Conservation (phyloP, 2,797 vertebrate species). For the Crossoptilon crossoptilon region DNA sequence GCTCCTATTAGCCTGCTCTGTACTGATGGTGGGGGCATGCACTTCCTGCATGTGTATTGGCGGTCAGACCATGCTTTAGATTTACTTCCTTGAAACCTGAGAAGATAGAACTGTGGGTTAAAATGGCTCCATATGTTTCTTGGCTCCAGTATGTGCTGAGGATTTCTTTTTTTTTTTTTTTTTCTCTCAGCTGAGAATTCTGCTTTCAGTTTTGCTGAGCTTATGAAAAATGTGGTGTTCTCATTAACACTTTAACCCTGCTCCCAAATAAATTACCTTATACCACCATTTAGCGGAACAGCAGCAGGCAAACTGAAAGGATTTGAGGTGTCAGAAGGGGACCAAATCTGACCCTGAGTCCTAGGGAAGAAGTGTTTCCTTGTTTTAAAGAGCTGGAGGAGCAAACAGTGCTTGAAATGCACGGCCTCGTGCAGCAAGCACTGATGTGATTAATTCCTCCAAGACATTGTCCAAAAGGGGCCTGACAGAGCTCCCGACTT, state of each 20-base stretch:
- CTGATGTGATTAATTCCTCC: neutral
- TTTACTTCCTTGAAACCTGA: conserved; percentile 58
- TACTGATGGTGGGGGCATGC: neutral
- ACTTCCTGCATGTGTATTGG: conserved; percentile 1
- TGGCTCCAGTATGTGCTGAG: conserved; percentile 27
- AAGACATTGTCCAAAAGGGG: neutral
- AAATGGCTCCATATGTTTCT: conserved; percentile 49
- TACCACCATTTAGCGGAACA: conserved; percentile 22
- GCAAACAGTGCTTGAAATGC: neutral
- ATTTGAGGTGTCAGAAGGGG: conserved; percentile 18
- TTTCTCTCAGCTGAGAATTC: conserved; percentile 54
- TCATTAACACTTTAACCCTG: conserved; percentile 55
- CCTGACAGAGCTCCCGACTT: neutral
- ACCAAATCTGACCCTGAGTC: conserved; percentile 17
- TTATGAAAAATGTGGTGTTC: conserved; percentile 54
- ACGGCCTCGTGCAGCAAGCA: neutral
- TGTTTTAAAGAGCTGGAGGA: neutral
- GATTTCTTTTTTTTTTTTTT: conserved; percentile 6
- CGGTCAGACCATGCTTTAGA: conserved; percentile 24
- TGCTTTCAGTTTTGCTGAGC: conserved; percentile 23
- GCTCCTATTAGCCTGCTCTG: conserved; percentile 23
- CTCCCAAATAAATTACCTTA: conserved; percentile 60
- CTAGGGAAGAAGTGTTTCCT: conserved; percentile 10
- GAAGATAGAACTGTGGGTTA: conserved; percentile 1
- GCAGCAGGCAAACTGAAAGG: conserved; percentile 50